Conservation (phyloP, 2,113 vertebrate genomes). For the Myocastor coypus region DNA sequence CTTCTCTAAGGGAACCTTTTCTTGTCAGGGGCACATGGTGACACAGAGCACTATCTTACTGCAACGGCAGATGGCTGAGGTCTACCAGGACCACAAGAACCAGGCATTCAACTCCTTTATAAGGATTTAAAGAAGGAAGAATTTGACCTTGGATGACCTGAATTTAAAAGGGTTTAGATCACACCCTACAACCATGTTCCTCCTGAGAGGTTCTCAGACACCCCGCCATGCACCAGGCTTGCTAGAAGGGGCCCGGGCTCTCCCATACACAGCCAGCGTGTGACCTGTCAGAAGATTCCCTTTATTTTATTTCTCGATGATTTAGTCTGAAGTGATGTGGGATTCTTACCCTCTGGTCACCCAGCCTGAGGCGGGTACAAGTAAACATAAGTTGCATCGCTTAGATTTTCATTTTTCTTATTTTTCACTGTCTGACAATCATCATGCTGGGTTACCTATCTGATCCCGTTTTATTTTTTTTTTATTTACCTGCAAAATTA, state of each 20-base stretch:
- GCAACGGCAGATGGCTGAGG: background rate
- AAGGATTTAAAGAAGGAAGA: background rate
- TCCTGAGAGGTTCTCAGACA: background rate
- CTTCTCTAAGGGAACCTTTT: background rate
- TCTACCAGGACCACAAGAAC: background rate
- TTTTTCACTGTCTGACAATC: background rate
- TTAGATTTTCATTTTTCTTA: background rate
- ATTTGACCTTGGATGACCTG: background rate
- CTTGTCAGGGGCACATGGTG: background rate
- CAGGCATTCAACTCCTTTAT: background rate
- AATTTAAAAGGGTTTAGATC: background rate
- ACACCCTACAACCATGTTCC: background rate
- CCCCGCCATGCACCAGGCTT: background rate
- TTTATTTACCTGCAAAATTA: background rate
- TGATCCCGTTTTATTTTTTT: background rate
- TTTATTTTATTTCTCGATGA: background rate
- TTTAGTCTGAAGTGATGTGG: background rate
- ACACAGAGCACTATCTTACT: background rate
- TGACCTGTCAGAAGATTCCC: background rate
- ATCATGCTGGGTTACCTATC: background rate
- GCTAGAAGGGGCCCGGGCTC: background rate
- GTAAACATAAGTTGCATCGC: background rate
- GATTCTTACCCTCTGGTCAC: background rate
- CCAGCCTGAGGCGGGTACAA: background rate
- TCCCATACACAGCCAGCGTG: background rate